Evolutionary conservation across 2,797 vertebrate genomes (phyloP).

Genomic region (Pangasius larnaudii): DNA sequence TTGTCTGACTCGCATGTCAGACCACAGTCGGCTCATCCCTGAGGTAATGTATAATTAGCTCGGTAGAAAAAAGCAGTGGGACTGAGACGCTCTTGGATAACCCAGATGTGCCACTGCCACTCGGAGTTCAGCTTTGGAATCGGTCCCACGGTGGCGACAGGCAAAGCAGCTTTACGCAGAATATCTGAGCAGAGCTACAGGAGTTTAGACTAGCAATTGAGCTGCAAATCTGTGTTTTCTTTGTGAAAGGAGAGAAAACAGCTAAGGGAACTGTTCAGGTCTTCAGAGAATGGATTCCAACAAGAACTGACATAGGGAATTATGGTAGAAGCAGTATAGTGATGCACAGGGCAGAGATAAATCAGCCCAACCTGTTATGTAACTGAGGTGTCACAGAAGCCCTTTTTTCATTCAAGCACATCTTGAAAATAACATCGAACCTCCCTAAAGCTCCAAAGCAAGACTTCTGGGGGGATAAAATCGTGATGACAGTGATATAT

Average conservation of each 20-base stretch:
- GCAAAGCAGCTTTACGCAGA: constrained; percentile 34
- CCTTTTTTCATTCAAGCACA: constrained; percentile 39
- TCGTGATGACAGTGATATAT: constrained; percentile 41
- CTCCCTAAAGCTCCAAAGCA: constrained; percentile 27
- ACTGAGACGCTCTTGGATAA: constrained; percentile 6
- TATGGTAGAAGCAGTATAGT: constrained; percentile 38
- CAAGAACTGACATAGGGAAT: constrained; percentile 41
- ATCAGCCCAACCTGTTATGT: constrained; percentile 48
- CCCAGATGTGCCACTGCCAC: constrained; percentile 30
- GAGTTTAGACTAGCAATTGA: constrained; percentile 41
- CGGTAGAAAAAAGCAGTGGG: constrained; percentile 33
- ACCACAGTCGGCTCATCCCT: constrained; percentile 29
- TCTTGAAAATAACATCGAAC: constrained; percentile 23
- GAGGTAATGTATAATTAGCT: constrained; percentile 39
- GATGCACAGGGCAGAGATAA: constrained; percentile 40
- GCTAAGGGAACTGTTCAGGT: constrained; percentile 37
- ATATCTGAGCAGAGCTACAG: constrained; percentile 40
- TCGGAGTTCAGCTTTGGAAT: constrained; percentile 32
- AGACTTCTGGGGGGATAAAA: constrained; percentile 2
- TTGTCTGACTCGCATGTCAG: constrained; percentile 26
- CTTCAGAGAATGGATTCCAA: constrained; percentile 45
- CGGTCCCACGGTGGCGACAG: constrained; percentile 25
- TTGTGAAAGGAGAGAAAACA: constrained; percentile 23
- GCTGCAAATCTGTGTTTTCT: constrained; percentile 46
- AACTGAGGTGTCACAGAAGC: constrained; percentile 33